These are phyloP conservation scores for Collichthys lucidus DNA, from an alignment of 2,113 vertebrate species.

Conservation along the genomic window DNA sequence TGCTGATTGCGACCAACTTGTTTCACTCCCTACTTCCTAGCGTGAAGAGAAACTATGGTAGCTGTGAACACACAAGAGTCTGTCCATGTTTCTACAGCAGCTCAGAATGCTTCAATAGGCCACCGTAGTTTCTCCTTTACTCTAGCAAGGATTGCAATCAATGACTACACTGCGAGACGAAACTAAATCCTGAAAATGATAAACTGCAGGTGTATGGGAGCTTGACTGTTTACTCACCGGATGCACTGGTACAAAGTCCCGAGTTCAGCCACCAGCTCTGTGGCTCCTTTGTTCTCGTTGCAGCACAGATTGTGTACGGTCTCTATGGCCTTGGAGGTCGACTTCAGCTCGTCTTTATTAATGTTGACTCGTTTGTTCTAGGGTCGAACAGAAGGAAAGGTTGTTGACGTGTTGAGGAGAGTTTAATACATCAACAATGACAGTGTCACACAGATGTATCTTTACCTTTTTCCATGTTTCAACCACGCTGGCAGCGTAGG, in stretches of 20 bases:
- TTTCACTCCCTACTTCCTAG: too few species aligned
- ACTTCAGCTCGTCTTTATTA: constrained; percentile 98
- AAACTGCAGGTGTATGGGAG: neutral
- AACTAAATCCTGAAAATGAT: neutral
- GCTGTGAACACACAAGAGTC: too few species aligned
- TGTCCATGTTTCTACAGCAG: too few species aligned
- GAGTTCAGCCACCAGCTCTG: constrained; percentile 95
- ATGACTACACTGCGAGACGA: neutral
- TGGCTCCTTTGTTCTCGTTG: constrained; percentile 98
- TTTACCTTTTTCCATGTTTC: constrained; percentile 98
- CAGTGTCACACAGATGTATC: neutral
- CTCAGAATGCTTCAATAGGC: too few species aligned
- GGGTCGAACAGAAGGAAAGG: neutral
- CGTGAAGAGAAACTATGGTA: too few species aligned
- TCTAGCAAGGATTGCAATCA: too few species aligned
- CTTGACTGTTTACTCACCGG: constrained; percentile 64
- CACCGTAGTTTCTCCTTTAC: too few species aligned
- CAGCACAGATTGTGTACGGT: constrained; percentile 97
- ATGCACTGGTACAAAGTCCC: constrained; percentile 96
- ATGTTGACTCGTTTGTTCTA: constrained; percentile 98
- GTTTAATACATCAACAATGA: neutral
- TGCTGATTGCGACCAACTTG: too few species aligned
- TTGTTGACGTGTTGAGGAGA: neutral
- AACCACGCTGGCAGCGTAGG: constrained; percentile 96
- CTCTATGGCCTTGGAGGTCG: constrained; percentile 96